Conservation (phyloP, 2,888 invertebrate species). For the Parnassius mnemosyne region DNA sequence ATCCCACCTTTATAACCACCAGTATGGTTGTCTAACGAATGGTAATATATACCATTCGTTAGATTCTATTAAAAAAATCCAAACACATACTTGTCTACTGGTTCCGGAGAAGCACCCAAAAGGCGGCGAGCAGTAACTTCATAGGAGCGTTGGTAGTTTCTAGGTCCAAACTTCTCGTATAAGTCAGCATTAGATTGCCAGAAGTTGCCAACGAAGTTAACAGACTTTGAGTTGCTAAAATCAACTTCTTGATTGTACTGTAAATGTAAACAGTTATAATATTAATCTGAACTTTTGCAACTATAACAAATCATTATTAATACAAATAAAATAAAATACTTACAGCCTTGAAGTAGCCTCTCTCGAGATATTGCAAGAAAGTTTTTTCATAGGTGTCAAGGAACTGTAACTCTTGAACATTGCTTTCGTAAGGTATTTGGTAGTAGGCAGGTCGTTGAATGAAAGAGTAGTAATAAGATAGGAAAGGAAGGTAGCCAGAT, state of each 20-base stretch:
- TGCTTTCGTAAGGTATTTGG: conserved; percentile 74
- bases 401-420: conserved; percentile 70
- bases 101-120: conserved; percentile 41
- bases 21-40: no score
- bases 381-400: conserved; percentile 81
- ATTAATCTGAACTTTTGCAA: not conserved
- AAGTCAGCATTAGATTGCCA: conserved; percentile 79
- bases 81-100: conserved; percentile 33
- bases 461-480: conserved; percentile 62
- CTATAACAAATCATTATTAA: not conserved
- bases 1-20: no score
- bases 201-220: conserved; percentile 67
- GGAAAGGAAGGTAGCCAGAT: conserved; percentile 53
- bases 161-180: conserved; percentile 50
- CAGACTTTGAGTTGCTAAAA: conserved; percentile 61
- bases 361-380: conserved; percentile 71
- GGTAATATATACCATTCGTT: no score
- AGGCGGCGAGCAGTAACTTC: conserved; percentile 78
- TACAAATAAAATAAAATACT: conserved; percentile 43
- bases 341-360: conserved; percentile 82
- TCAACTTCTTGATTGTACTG: conserved; percentile 61
- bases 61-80: not conserved
- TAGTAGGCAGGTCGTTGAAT: conserved; percentile 78
- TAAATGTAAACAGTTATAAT: conserved; percentile 30
- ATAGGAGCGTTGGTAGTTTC: conserved; percentile 75